Evolutionary conservation across 2,113 vertebrate species (phyloP), one percentile per base, ranked within the genome.

Genomic region (Nothobranchius furzeri): DNA sequence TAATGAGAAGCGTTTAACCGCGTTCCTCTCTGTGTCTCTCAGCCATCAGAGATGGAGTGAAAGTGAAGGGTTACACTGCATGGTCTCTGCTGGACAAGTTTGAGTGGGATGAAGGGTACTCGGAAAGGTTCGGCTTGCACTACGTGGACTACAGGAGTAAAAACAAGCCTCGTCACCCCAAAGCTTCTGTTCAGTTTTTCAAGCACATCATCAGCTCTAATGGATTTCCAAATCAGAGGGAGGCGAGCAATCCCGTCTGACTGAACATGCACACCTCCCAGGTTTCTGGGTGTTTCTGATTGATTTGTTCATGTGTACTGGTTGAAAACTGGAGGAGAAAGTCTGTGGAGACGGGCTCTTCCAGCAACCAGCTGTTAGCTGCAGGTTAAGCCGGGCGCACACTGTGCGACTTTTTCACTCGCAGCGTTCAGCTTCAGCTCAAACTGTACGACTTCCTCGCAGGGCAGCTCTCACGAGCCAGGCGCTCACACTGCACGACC

Each of bases 61-160:
- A 96, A 14, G 83, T 97, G 62, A 94, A 89, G 79, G 95, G 94
- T 51, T 98, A 98, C 59, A 98, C 94, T 0, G 95, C 94, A 12
- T 98, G 96, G 96, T 96, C 96, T 60, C 89, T 98, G 77, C 78
- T 98, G 89, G 97, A 98, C 89, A 94, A 96, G 80, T 99, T 96
- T 89, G 96, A 98, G 83, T 98, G 96, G 96, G 95, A 96, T 64
- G 93, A 95, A 89, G 96, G 96, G 24, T 98, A 93, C 76, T 93
- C 95, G 0, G 95, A 97, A 61, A 94, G 94, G 89, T 97, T 96
- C 12, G 95, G 96, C 63, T 81, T 99, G 57, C 97, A 95, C 78
- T 94, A 96, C 3, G 91, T 96, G 25, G 94, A 96, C 82, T 98
- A 95, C 85, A 90, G 87, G 58, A 92, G 89, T 82, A 94, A 93